A percentile compares a stretch with the other conserved stretches of the same genome.
phyloP scores from a whole-genome alignment of 2,113 vertebrate species.

The Herpetotheres cachinnans region DNA sequence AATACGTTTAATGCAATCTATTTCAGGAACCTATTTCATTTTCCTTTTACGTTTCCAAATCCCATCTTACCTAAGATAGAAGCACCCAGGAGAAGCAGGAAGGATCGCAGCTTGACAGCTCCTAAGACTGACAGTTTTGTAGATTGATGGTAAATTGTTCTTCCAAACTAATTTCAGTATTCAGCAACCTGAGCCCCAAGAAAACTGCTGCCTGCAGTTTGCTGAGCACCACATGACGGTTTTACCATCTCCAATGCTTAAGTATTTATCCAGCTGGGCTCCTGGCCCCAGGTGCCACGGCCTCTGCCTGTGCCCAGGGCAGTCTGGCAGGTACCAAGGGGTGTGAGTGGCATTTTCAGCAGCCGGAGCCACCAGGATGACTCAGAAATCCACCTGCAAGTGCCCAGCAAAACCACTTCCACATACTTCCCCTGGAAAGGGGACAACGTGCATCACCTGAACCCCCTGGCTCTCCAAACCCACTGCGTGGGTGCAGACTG shows the following conservation, averaged over 20 bases:
- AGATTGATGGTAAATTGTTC: neutral
- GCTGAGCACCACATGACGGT: neutral
- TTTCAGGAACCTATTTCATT: constrained; percentile 2
- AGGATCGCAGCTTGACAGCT: neutral
- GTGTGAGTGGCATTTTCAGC: neutral
- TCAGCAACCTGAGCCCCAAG: neutral
- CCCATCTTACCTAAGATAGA: neutral
- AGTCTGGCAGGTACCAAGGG: neutral
- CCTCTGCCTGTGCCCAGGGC: rapidly evolving
- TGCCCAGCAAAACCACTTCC: neutral
- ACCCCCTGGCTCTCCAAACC: neutral
- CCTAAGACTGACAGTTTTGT: neutral
- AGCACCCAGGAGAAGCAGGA: neutral
- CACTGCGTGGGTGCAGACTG: neutral
- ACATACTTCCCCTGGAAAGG: neutral
- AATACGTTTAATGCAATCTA: constrained; percentile 1
- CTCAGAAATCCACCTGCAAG: neutral
- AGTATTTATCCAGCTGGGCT: neutral
- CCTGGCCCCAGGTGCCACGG: neutral
- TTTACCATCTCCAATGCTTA: neutral
- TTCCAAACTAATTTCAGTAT: neutral
- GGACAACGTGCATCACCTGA: neutral
- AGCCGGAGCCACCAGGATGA: neutral
- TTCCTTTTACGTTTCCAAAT: constrained; percentile 5
- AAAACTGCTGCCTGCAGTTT: neutral